Percentiles rank a stretch among this genome's conserved stretches.
Evolutionary conservation across 1,140 invertebrate genomes (phyloP).

Genomic region (Cydia pomonella): DNA sequence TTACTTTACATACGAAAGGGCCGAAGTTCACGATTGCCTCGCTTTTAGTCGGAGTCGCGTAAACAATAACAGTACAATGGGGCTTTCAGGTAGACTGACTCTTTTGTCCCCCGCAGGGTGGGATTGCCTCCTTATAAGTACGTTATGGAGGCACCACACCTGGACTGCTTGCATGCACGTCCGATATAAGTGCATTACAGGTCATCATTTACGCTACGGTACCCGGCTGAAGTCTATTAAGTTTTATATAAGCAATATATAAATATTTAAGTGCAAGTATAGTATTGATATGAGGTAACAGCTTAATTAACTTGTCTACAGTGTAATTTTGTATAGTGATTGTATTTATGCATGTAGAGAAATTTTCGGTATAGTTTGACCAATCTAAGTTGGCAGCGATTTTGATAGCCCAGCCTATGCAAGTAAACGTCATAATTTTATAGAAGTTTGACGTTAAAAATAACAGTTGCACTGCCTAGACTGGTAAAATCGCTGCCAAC

Average conservation of each 20-base stretch:
- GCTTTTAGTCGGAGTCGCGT: slow-evolving; percentile 36
- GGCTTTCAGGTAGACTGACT: slow-evolving; percentile 36
- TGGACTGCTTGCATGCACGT: slow-evolving; percentile 3
- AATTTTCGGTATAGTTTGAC: too few relatives aligned
- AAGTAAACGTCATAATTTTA: too few relatives aligned
- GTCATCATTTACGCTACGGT: neutral
- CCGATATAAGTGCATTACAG: slow-evolving; percentile 1
- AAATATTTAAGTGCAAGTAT: neutral
- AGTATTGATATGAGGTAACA: neutral
- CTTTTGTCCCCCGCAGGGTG: slow-evolving; percentile 33
- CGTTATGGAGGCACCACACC: slow-evolving; percentile 17
- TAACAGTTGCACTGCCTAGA: too few relatives aligned
- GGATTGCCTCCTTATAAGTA: slow-evolving; percentile 2
- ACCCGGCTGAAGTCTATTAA: slow-evolving; percentile 6
- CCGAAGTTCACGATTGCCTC: slow-evolving; percentile 30
- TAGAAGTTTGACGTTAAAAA: too few relatives aligned
- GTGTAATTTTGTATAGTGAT: neutral
- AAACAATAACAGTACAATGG: slow-evolving; percentile 39
- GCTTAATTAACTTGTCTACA: neutral
- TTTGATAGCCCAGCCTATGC: too few relatives aligned
- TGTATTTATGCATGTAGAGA: too few relatives aligned
- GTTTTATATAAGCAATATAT: neutral
- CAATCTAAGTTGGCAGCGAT: too few relatives aligned
- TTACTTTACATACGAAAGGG: slow-evolving; percentile 30
- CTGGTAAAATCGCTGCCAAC: too few relatives aligned